Conservation (phyloP, 2,797 vertebrate species). For the Pangasius larnaudii region DNA sequence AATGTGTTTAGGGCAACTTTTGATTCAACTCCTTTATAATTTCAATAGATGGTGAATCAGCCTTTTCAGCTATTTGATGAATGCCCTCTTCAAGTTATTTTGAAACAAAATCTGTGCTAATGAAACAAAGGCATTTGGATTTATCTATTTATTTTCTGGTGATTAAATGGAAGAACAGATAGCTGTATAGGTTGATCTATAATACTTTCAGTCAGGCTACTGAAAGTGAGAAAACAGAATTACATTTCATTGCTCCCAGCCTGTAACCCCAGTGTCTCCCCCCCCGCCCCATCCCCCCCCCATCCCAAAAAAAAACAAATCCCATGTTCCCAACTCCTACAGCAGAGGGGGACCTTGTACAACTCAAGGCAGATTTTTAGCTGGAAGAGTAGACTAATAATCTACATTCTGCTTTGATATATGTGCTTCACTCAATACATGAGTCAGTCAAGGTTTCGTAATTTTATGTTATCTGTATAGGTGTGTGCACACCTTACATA, state of each 20-base stretch:
- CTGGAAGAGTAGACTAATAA: neutral
- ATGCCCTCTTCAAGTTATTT: neutral
- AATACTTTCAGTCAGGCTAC: neutral
- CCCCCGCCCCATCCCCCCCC: neutral
- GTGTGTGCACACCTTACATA: neutral
- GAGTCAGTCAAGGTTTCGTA: neutral
- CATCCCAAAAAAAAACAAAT: too few relatives aligned
- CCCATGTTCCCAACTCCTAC: neutral
- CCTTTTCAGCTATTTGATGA: slow-evolving; percentile 14
- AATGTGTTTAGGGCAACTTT: slow-evolving; percentile 14
- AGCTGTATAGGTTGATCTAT: neutral
- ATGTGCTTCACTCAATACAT: neutral
- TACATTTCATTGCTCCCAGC: neutral
- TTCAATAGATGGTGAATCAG: neutral
- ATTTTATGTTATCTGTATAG: neutral
- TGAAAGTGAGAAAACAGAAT: neutral
- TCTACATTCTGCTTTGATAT: neutral
- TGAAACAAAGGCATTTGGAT: neutral
- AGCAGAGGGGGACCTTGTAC: slow-evolving; percentile 29
- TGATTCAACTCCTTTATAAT: neutral
- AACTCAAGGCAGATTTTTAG: neutral
- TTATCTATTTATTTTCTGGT: neutral
- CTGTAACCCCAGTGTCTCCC: neutral
- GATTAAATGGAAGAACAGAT: neutral
- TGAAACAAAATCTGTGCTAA: neutral